Conservation (phyloP, 2,113 vertebrate species). For the Strix uralensis region DNA sequence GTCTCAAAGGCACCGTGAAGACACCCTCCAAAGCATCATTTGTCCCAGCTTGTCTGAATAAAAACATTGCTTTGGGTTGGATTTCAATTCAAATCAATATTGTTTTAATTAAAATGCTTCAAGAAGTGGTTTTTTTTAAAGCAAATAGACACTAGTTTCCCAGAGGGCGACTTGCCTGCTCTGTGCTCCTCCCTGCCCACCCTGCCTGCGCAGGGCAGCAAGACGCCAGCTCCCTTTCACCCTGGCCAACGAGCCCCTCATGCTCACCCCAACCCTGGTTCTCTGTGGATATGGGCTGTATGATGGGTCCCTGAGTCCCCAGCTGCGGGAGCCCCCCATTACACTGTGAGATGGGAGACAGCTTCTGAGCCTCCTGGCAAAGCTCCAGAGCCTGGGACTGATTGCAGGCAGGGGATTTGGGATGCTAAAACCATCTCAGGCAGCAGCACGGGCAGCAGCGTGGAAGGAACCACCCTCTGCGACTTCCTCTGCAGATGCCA, state of each 20-base stretch:
- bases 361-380: not conserved
- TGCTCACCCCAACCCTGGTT: not conserved
- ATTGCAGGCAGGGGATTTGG: not conserved
- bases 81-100: not conserved
- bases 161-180: rapidly evolving
- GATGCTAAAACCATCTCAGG: not conserved
- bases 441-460: rapidly evolving
- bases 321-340: not conserved
- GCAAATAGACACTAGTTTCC: not conserved
- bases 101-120: conserved; percentile 39
- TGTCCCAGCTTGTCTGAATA: not conserved
- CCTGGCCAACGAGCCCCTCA: rapidly evolving
- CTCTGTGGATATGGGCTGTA: not conserved
- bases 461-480: not conserved
- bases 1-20: not conserved
- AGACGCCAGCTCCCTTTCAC: not conserved
- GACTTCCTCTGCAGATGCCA: not conserved
- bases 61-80: not conserved
- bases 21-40: not conserved
- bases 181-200: not conserved
- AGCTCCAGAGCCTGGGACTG: not conserved
- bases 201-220: not conserved
- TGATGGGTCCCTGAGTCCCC: not conserved
- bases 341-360: rapidly evolving
- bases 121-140: not conserved